Conservation (phyloP, 1,140 invertebrate species). For the Drosophila varians region DNA sequence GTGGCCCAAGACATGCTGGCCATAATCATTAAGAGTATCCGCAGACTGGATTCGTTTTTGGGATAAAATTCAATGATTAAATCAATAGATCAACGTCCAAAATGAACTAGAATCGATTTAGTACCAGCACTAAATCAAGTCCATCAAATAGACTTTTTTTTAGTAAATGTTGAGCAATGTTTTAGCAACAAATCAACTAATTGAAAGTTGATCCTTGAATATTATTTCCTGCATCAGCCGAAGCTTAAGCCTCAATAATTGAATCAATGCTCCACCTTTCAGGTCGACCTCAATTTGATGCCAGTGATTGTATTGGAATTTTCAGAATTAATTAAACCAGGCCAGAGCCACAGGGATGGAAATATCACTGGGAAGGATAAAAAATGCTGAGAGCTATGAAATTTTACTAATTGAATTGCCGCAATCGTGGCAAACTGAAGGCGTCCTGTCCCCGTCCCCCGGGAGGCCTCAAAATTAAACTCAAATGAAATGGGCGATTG, state of each 20-base stretch:
- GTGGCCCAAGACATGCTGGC: not conserved
- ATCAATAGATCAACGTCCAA: constrained; percentile 29
- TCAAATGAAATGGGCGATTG: constrained; percentile 39
- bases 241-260: constrained; percentile 14
- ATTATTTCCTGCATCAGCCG: not conserved
- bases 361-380: constrained; percentile 21
- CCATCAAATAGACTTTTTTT: no score
- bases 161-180: no score
- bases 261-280: constrained; percentile 33
- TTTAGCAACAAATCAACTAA: constrained; percentile 3
- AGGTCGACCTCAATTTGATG: constrained; percentile 27
- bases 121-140: not conserved
- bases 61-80: constrained; percentile 36
- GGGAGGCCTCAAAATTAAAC: constrained; percentile 32
- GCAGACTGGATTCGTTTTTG: constrained; percentile 5
- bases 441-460: constrained; percentile 1
- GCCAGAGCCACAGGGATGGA: constrained; percentile 32
- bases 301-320: constrained; percentile 36
- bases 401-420: constrained; percentile 42
- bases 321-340: constrained; percentile 39
- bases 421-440: constrained; percentile 12
- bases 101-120: constrained; percentile 24
- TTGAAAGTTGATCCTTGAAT: not conserved
- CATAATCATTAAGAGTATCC: constrained; percentile 7
- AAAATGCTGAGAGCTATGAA: constrained; percentile 39